Percentiles rank a stretch among this genome's conserved stretches.
phyloP scores from a whole-genome alignment of 2,888 invertebrate genomes.

The Drosophila fungiperda region DNA sequence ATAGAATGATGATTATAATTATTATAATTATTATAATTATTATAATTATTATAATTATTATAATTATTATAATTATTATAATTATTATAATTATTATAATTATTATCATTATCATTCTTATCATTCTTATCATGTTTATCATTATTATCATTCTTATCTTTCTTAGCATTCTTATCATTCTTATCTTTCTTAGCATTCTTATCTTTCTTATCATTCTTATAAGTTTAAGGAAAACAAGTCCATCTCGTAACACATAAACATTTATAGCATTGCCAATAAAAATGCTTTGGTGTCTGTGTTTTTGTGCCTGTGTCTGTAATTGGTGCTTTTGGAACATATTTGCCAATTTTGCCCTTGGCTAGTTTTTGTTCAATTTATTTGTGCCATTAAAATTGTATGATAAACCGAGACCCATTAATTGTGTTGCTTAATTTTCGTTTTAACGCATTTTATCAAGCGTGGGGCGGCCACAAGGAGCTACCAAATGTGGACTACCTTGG shows the following conservation, averaged over 20 bases:
- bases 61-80: too few species aligned
- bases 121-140: too few species aligned
- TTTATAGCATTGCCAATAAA: slow-evolving; percentile 11
- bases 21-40: too few species aligned
- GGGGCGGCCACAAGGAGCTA: slow-evolving; percentile 38
- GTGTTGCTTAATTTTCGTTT: slow-evolving; percentile 81
- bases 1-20: too few species aligned
- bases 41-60: too few species aligned
- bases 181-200: too few species aligned
- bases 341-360: slow-evolving; percentile 49
- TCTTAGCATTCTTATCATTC: too few species aligned
- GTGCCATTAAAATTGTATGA: slow-evolving; percentile 81
- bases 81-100: too few species aligned
- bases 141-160: too few species aligned
- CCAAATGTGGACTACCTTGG: slow-evolving; percentile 40
- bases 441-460: slow-evolving; percentile 78
- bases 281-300: neutral
- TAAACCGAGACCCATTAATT: slow-evolving; percentile 77
- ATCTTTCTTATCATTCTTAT: too few species aligned
- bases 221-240: neutral
- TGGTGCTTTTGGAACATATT: slow-evolving; percentile 31
- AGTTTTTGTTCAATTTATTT: slow-evolving; percentile 76
- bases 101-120: too few species aligned
- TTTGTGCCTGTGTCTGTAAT: slow-evolving; percentile 4
- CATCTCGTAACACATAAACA: slow-evolving; percentile 1